A percentile compares a stretch with the other conserved stretches of the same genome.
Evolutionary conservation across 2,888 invertebrate species (phyloP).

Genomic region (Prostheceraeus crozeri): DNA sequence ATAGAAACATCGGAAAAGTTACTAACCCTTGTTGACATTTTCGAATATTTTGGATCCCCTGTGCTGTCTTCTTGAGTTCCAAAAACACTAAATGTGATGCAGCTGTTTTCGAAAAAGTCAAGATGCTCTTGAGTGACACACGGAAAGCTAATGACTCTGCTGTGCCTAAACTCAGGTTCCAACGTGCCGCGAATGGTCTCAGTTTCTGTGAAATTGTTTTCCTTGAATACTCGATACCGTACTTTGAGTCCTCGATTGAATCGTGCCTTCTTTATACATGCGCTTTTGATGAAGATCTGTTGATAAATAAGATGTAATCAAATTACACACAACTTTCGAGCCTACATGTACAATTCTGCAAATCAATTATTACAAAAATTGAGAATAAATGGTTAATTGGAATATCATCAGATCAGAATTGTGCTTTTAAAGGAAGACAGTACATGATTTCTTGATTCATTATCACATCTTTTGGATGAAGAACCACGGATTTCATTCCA

Average conservation of each 20-base stretch:
- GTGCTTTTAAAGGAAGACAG: not conserved
- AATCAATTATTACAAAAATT: not conserved
- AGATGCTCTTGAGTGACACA: constrained; percentile 49
- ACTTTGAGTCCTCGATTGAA: constrained; percentile 51
- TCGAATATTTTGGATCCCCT: too few relatives aligned
- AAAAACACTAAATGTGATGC: constrained; percentile 55
- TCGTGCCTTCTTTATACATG: too few relatives aligned
- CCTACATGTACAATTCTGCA: too few relatives aligned
- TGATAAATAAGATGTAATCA: too few relatives aligned
- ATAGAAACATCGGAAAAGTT: too few relatives aligned
- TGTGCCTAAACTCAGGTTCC: constrained; percentile 50
- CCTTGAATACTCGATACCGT: constrained; percentile 49
- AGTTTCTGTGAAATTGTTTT: constrained; percentile 46
- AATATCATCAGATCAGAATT: not conserved
- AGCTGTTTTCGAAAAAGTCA: constrained; percentile 52
- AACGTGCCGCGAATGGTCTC: constrained; percentile 47
- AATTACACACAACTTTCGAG: too few relatives aligned
- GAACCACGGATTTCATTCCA: too few relatives aligned
- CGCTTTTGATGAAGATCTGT: too few relatives aligned
- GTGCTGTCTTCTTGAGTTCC: too few relatives aligned
- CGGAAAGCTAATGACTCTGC: constrained; percentile 47
- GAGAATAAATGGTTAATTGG: not conserved
- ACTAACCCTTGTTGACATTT: too few relatives aligned
- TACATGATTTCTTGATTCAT: too few relatives aligned
- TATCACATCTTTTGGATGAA: too few relatives aligned